Conservation (phyloP, 2,113 vertebrate genomes). For the Nansenia antarctica region DNA sequence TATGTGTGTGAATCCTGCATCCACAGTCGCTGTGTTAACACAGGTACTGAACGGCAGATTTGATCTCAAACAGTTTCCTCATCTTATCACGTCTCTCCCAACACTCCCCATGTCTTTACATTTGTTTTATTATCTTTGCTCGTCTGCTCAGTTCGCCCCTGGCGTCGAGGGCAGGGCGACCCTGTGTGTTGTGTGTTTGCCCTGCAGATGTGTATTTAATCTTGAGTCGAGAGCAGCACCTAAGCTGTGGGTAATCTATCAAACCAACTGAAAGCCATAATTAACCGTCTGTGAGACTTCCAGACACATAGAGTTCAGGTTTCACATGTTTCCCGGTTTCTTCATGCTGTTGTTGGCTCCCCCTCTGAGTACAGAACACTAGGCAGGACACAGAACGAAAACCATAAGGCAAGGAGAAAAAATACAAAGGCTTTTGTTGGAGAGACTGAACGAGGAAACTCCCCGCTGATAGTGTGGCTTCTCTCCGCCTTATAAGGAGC, state of each 20-base stretch:
- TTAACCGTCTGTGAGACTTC: conserved; percentile 41
- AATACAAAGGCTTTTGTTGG: background rate
- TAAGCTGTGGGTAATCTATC: conserved; percentile 51
- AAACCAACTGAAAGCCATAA: conserved; percentile 58
- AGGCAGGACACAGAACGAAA: conserved; percentile 4
- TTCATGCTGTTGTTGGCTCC: conserved; percentile 2
- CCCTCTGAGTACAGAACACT: conserved; percentile 10
- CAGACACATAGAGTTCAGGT: conserved; percentile 35
- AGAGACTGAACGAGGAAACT: conserved; percentile 16
- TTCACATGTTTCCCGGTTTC: conserved; percentile 19
- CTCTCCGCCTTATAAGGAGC: conserved; percentile 42
- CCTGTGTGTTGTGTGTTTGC: conserved; percentile 25
- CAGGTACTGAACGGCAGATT: background rate
- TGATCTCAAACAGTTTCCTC: background rate
- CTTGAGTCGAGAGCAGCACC: conserved; percentile 35
- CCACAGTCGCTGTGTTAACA: background rate
- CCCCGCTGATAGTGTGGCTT: conserved; percentile 41
- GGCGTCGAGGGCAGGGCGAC: background rate
- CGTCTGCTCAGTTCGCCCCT: background rate
- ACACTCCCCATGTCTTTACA: background rate
- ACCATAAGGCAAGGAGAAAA: background rate
- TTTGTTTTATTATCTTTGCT: background rate
- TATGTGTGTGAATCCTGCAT: background rate
- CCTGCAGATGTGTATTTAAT: conserved; percentile 47
- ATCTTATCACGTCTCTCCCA: background rate